These are phyloP conservation scores for Turritopsis dohrnii DNA, from an alignment of 30 jellyfish, hydroid and myxozoan species.

Conservation along the genomic window DNA sequence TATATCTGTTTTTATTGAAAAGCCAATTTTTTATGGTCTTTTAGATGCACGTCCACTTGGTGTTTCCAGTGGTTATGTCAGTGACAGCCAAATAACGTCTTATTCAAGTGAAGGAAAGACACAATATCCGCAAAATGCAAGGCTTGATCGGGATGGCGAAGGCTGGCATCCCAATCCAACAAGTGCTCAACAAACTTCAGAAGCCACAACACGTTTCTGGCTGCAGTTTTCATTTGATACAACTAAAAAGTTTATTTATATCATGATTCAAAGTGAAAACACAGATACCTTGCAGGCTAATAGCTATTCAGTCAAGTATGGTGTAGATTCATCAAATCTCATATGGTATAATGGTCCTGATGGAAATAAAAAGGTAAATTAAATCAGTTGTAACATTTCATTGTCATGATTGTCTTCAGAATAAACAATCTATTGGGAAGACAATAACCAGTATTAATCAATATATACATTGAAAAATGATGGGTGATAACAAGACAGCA, in stretches of 20 bases:
- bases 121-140: not conserved
- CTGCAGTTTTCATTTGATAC: not conserved
- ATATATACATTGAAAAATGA: too few relatives aligned
- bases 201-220: not conserved
- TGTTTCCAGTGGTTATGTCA: not conserved
- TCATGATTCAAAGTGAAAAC: not conserved
- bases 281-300: not conserved
- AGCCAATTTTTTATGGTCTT: not conserved
- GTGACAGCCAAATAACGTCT: not conserved
- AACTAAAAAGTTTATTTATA: not conserved
- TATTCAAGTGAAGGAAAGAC: not conserved
- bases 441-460: too few relatives aligned
- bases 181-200: not conserved
- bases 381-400: not conserved
- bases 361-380: constrained; percentile 3
- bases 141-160: not conserved
- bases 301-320: not conserved
- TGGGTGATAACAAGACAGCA: too few relatives aligned
- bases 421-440: too few relatives aligned
- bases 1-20: not conserved
- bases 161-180: constrained; percentile 8
- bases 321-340: not conserved
- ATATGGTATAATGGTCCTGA: not conserved
- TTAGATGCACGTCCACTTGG: constrained; percentile 6
- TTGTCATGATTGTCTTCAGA: not conserved